These are phyloP conservation scores for Lysandra coridon DNA, from an alignment of 2,888 invertebrate species.

Conservation along the genomic window DNA sequence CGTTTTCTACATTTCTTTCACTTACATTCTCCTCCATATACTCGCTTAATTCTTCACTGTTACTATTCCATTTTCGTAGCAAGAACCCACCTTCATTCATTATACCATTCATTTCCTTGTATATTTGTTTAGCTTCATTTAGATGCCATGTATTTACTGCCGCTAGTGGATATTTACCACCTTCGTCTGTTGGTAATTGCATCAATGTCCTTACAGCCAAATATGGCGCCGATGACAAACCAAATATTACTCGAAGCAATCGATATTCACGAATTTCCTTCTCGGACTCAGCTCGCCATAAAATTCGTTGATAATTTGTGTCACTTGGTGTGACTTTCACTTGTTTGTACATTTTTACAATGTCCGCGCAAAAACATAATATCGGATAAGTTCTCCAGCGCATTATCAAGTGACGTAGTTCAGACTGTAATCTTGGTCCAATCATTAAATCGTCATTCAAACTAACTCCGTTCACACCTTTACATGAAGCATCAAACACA, in stretches of 20 bases:
- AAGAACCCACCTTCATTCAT: constrained; percentile 45
- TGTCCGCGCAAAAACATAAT: constrained; percentile 29
- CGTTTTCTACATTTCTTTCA: too few relatives aligned
- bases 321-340: too few relatives aligned
- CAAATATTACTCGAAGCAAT: too few relatives aligned
- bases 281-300: too few relatives aligned
- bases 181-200: constrained; percentile 39
- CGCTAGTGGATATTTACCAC: constrained; percentile 36
- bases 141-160: constrained; percentile 38
- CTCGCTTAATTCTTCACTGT: constrained; percentile 23
- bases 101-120: constrained; percentile 42
- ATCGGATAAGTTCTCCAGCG: constrained; percentile 40
- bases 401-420: constrained; percentile 43
- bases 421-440: constrained; percentile 44
- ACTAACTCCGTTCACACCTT: constrained; percentile 37
- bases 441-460: constrained; percentile 43
- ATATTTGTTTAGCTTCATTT: constrained; percentile 38
- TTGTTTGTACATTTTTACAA: too few relatives aligned
- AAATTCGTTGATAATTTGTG: too few relatives aligned
- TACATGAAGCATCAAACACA: constrained; percentile 39
- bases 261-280: too few relatives aligned
- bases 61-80: constrained; percentile 44
- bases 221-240: too few relatives aligned
- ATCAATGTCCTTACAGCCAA: constrained; percentile 27
- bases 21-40: too few relatives aligned